Evolutionary conservation across 92 coral and sea anemone species (phyloP), one percentile per base, ranked within the genome.

Genomic region (Epizoanthus illoricatus): DNA sequence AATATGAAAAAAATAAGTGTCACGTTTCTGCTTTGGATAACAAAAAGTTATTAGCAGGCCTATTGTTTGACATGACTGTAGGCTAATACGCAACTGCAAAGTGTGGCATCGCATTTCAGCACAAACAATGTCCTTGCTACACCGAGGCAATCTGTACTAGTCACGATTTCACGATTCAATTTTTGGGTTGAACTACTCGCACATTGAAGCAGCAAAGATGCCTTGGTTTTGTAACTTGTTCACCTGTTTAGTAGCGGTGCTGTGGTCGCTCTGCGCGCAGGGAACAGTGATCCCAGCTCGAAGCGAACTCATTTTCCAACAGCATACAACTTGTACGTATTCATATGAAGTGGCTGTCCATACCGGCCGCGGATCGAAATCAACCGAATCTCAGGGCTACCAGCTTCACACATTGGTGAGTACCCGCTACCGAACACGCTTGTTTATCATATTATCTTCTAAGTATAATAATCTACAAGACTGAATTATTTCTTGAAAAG

Each of bases 301-400:
- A 54, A 63, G 45, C 59, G 45, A 61, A 61, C 71, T 78, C 3
- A 17, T 18, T 64, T 78, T 78, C 49, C 82, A 63, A 21, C 71
- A 63, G 40, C 71, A 78, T 18, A 78, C 60, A 19, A 78, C 87
- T 5, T 94, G 98, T 82, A 90, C 94, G 7, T 94, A 92, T 65
- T 85, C 90, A 1, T 94, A 94, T 73, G 95, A 89, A 56, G 92
- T 90, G 36, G 91, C 92, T 6, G 95, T 93, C 18, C 88, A 91
- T 60, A 93, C 98, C 0, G 97, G 89, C 18, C 90, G 98, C 18
- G 98, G 98, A 15, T 81, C 92, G 3, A 81, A 88, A 20, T 91
- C 98, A 9, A 90, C 97, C 0, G 90, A 81, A 28, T 81, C 82
- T 11, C 91, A 92, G 36, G 97, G 90, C 20, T 89, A 80, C 55